Conservation (phyloP, 2,797 vertebrate genomes). For the Hydrocynus forskahlii region DNA sequence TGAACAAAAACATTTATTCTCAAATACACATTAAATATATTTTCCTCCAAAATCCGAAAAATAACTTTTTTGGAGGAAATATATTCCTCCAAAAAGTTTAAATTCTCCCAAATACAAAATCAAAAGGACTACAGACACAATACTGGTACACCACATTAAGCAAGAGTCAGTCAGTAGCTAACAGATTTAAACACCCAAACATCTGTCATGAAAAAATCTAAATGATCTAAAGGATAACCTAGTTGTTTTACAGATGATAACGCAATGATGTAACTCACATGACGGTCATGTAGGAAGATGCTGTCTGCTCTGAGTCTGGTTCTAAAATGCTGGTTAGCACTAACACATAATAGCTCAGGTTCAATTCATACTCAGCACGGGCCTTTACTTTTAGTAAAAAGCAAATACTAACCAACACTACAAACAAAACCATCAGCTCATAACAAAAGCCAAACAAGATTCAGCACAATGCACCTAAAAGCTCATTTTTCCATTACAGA, state of each 20-base stretch:
- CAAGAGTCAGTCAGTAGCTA: not conserved
- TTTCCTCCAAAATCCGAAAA: not conserved
- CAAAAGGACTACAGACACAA: not conserved
- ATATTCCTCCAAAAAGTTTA: not conserved
- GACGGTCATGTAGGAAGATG: constrained; percentile 70
- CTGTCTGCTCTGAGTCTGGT: constrained; percentile 9
- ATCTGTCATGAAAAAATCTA: not conserved
- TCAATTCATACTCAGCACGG: constrained; percentile 33
- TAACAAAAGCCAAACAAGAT: constrained; percentile 48
- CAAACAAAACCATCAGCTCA: constrained; percentile 46
- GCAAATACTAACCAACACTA: constrained; percentile 9
- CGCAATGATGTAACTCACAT: constrained; percentile 68
- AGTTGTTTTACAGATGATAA: not conserved
- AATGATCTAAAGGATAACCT: not conserved
- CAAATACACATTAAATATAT: not conserved
- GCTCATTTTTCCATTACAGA: constrained; percentile 46
- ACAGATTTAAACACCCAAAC: not conserved
- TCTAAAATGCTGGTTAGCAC: constrained; percentile 25
- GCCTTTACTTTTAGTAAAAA: constrained; percentile 40
- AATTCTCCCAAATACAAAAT: not conserved
- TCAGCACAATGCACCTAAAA: constrained; percentile 46
- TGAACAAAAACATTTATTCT: not conserved
- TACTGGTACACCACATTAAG: not conserved
- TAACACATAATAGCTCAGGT: constrained; percentile 18
- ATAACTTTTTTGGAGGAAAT: too few species aligned